Evolutionary conservation across 2,113 vertebrate genomes (phyloP), one percentile per base, ranked within the genome.

Genomic region (Vulpes lagopus): DNA sequence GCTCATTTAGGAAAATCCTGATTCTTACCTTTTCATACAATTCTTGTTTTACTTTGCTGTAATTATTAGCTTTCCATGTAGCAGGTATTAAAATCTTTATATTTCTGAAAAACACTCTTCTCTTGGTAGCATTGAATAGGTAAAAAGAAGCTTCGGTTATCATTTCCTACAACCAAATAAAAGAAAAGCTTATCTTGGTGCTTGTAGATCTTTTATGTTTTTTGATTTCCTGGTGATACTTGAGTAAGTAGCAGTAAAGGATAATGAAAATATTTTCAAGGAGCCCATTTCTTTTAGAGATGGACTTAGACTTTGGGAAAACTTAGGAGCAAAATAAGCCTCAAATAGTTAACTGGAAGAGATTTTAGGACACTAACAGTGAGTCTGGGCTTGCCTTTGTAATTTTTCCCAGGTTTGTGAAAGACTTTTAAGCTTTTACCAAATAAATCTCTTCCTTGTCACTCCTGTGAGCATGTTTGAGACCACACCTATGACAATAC

Each of bases 21-120:
- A 92, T 94, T 85, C 59, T 89, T 98, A 99, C 98, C 97, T 98
- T 98, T 86, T 98, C 97, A 95, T 97, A 98, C 19, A 94, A 95
- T 96, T 98, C 98, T 69, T 95, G 97, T 74, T 92, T 98, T 85
- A 96, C 95, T 96, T 95, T 97, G 79, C 83, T 82, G 7, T 98
- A 98, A 60, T 91, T 94, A 30, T 96, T 94, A 67, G 93, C 60
- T 73, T 53, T 97, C 99, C 98, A 99, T 3, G 97, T 98, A 14
- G 87, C 43, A 87, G 98, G 98, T 94, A 99, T 96, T 84, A 99
- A 97, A 91, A 99, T 98, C 78, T 98, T 99, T 49, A 98, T 84
- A 25, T 97, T 98, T 96, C 98, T 98, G 94, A 98, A 98, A 97
- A 98, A 98, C 23, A 98, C 95, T 96, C 98, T 98, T 94, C 97